Base-by-base conservation (phyloP, 2,113 vertebrate species). In the Nothocercus julius region DNA sequence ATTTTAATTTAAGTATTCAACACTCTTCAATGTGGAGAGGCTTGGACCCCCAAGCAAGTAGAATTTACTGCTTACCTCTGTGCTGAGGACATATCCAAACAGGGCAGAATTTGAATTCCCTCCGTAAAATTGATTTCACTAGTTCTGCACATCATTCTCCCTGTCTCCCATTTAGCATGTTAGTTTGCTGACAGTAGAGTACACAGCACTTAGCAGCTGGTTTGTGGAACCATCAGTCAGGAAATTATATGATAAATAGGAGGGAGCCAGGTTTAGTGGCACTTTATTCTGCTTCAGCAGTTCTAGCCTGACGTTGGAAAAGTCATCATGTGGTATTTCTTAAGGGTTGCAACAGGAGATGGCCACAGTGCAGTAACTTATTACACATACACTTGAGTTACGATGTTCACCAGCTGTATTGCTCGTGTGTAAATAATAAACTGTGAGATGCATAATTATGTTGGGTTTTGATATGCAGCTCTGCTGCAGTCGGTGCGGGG, bases 181-280 rank as follows among this genome's bases (percentile, higher is more conserved):
- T 98, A 97, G 96, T 97, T 97, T 96, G 96, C 97, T 98, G 98
- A 98, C 98, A 98, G 98, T 94, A 97, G 97, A 97, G 97, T 98
- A 98, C 97, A 98, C 98, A 98, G 97, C 97, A 97, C 97, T 98
- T 98, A 98, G 97, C 98, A 98, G 98, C 97, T 98, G 98, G 97
- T 98, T 98, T 98, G 97, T 97, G 98, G 94, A 98, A 89, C 97
- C 96, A 98, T 98, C 98, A 98, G 97, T 98, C 97, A 98, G 97
- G 97, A 98, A 98, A 98, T 97, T 97, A 95, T 97, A 98, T 98
- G 98, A 98, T 98, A 98, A 98, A 98, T 98, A 98, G 98, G 95
- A 97, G 97, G 96, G 94, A 98, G 97, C 97, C 85, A 90, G 97
- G 97, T 97, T 97, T 98, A 94, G 92, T 98, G 97, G 98, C 97